phyloP scores from a whole-genome alignment of 1,140 invertebrate genomes.

The Anoplophora glabripennis region DNA sequence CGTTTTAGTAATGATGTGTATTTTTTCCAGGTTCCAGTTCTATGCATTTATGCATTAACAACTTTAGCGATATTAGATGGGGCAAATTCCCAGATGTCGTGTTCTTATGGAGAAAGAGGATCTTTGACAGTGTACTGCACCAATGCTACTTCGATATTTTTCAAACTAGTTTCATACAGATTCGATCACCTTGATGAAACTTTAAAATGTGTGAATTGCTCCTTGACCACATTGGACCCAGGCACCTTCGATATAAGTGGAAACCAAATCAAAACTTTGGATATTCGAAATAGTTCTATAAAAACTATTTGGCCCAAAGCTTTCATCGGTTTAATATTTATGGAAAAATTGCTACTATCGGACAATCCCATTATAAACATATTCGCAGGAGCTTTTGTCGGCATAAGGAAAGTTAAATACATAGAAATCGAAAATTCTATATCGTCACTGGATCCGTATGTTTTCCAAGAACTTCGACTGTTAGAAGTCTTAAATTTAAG shows the following conservation, averaged over 20 bases:
- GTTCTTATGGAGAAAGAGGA: constrained; percentile 43
- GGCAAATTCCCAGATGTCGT: constrained; percentile 21
- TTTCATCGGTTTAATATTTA: constrained; percentile 42
- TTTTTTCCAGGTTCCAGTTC: too few relatives aligned
- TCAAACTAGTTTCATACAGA: constrained; percentile 37
- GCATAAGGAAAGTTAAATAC: constrained; percentile 34
- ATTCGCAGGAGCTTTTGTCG: constrained; percentile 35
- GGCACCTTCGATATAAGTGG: constrained; percentile 42
- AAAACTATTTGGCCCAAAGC: constrained; percentile 27
- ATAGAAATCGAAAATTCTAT: constrained; percentile 20
- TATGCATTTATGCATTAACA: too few relatives aligned
- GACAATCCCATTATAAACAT: constrained; percentile 38
- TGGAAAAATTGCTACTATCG: constrained; percentile 35
- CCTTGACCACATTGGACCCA: constrained; percentile 27
- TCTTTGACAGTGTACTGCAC: constrained; percentile 43
- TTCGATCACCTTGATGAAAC: constrained; percentile 47
- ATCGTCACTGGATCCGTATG: not conserved
- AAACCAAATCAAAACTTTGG: constrained; percentile 40
- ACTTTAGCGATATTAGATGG: not conserved
- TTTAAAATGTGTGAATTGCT: constrained; percentile 39
- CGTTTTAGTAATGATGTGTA: too few relatives aligned
- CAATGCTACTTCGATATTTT: constrained; percentile 39
- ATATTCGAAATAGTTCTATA: constrained; percentile 36
- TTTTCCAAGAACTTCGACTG: constrained; percentile 16
- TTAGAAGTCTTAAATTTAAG: constrained; percentile 28